phyloP scores from a whole-genome alignment of 2,113 vertebrate genomes.

The Microtus montanus region DNA sequence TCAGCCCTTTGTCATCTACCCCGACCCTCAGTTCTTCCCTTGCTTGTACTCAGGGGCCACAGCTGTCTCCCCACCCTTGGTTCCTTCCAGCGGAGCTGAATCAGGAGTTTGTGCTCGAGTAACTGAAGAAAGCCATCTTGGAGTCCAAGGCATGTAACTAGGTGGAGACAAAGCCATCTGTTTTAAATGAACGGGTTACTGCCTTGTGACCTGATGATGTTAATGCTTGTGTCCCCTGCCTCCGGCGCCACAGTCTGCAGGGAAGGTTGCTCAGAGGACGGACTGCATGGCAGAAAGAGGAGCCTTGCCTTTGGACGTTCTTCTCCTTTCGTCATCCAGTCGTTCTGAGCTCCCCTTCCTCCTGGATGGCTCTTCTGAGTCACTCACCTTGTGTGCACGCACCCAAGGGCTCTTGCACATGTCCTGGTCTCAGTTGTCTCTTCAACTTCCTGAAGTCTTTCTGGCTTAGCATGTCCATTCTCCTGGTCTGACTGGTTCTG shows the following conservation, averaged over 20 bases:
- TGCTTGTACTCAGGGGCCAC: not conserved
- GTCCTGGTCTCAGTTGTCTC: not conserved
- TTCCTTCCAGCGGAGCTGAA: not conserved
- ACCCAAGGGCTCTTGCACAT: not conserved
- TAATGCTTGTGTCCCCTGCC: not conserved
- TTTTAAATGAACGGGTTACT: not conserved
- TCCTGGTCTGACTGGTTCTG: not conserved
- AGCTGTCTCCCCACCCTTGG: not conserved
- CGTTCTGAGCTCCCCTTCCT: not conserved
- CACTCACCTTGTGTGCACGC: not conserved
- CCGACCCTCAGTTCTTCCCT: not conserved
- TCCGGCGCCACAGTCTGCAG: not conserved
- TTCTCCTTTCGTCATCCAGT: not conserved
- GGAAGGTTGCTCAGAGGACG: not conserved
- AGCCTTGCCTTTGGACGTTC: rapidly evolving
- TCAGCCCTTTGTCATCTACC: not conserved
- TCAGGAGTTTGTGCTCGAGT: not conserved
- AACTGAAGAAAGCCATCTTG: not conserved
- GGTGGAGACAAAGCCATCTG: not conserved
- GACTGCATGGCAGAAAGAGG: not conserved
- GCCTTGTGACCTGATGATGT: not conserved
- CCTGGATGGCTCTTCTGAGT: no score
- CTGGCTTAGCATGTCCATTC: not conserved
- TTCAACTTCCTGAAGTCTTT: not conserved
- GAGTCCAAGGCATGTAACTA: not conserved